Percentiles rank a stretch among this genome's conserved stretches.
phyloP scores from a whole-genome alignment of 2,113 vertebrate species.

The Atherinomorus stipes region DNA sequence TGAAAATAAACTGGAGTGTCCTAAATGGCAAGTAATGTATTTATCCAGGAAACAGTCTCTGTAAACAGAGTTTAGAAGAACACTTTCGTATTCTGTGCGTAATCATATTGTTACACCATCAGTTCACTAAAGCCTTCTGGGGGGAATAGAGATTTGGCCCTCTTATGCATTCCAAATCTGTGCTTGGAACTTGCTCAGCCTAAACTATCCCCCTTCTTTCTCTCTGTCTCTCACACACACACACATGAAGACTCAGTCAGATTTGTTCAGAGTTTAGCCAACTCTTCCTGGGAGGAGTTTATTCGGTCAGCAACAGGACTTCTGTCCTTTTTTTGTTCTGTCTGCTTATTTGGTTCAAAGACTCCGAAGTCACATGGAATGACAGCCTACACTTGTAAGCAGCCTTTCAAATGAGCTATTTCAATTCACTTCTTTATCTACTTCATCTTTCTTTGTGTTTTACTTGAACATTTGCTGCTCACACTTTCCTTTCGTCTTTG shows the following conservation, averaged over 20 bases:
- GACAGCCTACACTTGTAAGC: constrained; percentile 26
- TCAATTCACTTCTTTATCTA: neutral
- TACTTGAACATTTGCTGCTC: neutral
- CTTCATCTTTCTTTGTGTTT: neutral
- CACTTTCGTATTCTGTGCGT: constrained; percentile 24
- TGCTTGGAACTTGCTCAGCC: constrained; percentile 2
- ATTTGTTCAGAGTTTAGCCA: constrained; percentile 20
- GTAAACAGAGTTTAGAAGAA: constrained; percentile 41
- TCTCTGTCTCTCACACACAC: neutral
- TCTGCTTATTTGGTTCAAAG: neutral
- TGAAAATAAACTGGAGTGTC: constrained; percentile 43
- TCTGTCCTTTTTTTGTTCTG: constrained; percentile 38
- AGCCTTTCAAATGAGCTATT: neutral
- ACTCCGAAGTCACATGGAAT: constrained; percentile 5
- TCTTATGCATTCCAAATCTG: constrained; percentile 14
- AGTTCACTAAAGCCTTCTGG: constrained; percentile 29
- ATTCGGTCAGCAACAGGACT: constrained; percentile 6
- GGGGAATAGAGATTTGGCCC: constrained; percentile 10
- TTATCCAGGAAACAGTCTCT: constrained; percentile 42
- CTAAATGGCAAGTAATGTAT: constrained; percentile 50
- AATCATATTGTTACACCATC: constrained; percentile 39
- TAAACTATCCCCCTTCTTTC: neutral
- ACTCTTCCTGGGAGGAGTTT: constrained; percentile 6
- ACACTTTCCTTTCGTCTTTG: constrained; percentile 35
- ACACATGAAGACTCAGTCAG: constrained; percentile 5